Conservation (phyloP, 2,888 invertebrate species). For the Protophormia terraenovae region DNA sequence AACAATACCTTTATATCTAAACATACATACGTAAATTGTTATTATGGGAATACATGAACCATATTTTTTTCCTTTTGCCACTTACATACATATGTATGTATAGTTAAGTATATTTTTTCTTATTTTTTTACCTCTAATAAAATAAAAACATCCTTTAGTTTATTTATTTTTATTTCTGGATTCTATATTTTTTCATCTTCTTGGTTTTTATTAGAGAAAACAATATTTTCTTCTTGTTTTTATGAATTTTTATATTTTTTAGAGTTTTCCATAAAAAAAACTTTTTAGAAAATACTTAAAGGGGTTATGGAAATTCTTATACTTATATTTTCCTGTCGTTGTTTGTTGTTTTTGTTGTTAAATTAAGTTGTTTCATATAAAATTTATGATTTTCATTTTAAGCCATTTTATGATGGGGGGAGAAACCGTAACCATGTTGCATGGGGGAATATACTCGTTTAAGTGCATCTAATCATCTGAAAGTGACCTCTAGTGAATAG, state of each 20-base stretch:
- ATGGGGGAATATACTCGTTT: not conserved
- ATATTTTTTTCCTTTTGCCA: not conserved
- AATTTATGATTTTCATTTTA: slow-evolving; percentile 51
- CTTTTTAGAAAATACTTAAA: slow-evolving; percentile 39
- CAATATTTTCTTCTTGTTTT: slow-evolving; percentile 41
- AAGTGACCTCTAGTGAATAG: not conserved
- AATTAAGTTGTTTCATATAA: slow-evolving; percentile 50
- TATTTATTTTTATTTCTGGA: slow-evolving; percentile 14
- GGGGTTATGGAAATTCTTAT: slow-evolving; percentile 48
- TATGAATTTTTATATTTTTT: slow-evolving; percentile 55
- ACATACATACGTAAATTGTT: not conserved
- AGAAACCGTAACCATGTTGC: not conserved
- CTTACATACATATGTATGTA: not conserved
- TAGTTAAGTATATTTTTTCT: slow-evolving; percentile 10
- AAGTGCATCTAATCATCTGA: not conserved
- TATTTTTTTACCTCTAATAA: slow-evolving; percentile 50
- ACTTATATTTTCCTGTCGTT: not conserved
- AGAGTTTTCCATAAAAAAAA: slow-evolving; percentile 57
- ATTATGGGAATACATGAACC: not conserved
- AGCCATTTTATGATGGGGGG: slow-evolving; percentile 36
- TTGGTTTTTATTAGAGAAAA: slow-evolving; percentile 29
- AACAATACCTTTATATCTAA: not conserved
- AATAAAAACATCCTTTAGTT: slow-evolving; percentile 44
- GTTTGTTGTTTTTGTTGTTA: slow-evolving; percentile 20
- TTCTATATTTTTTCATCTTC: not conserved